phyloP scores from a whole-genome alignment of 2,113 vertebrate species.

The Glaucomys volans region DNA sequence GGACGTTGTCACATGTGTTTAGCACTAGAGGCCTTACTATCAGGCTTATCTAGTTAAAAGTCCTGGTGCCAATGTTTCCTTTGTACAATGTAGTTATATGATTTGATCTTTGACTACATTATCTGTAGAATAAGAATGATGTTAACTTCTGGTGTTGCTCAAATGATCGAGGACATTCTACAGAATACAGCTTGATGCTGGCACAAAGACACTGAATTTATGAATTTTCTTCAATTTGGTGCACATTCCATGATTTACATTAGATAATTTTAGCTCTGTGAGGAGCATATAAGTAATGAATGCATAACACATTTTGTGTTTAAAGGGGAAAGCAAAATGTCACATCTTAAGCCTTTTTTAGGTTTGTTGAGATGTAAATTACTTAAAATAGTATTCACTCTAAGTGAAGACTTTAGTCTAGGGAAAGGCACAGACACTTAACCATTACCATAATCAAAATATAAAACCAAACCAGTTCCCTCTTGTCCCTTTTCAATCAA shows the following conservation, averaged over 20 bases:
- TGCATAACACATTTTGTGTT: not conserved
- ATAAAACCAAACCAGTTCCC: too few relatives aligned
- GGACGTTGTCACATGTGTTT: too few relatives aligned
- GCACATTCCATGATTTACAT: not conserved
- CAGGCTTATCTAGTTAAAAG: not conserved
- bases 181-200: not conserved
- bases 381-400: not conserved
- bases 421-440: not conserved
- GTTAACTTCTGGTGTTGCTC: not conserved
- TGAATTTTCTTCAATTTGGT: not conserved
- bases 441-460: not conserved
- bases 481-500: not conserved
- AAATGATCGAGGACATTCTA: not conserved
- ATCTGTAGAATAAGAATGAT: not conserved
- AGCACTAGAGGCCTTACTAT: not conserved
- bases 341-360: not conserved
- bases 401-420: not conserved
- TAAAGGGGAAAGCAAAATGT: not conserved
- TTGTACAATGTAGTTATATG: not conserved
- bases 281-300: not conserved
- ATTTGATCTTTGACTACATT: not conserved
- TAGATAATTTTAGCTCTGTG: not conserved
- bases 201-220: not conserved
- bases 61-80: not conserved
- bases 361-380: not conserved